Base-by-base conservation (phyloP, 2,113 vertebrate genomes). In the Neoarius graeffei region DNA sequence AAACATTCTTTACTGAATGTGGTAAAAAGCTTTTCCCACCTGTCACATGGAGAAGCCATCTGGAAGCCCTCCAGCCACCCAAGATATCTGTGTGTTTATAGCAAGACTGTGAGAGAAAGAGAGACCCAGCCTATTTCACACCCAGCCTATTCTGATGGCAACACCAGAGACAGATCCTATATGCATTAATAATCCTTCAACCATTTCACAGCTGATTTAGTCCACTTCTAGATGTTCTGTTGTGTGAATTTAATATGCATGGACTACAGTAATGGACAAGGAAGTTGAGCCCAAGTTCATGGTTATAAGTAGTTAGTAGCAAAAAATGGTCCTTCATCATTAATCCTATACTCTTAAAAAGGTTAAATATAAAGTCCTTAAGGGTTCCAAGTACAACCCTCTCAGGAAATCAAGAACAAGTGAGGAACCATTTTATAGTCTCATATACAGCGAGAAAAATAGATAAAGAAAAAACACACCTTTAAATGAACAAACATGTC, bases 41-140 rank as follows among this genome's bases (percentile, higher is more conserved):
- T 94, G 56, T 74, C 25, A 93, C 83, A 92, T 94, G 93, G 91
- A 83, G 93, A 94, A 94, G 84, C 91, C 90, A 93, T 93, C 88
- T 81, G 86, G 88, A 86, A 19, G n/a, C 88, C 50, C 71, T 91
- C 86, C 91, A 93, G 86, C 88, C 82, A 52, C 57, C 81, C 82
- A 87, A 80, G 83, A 91, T 92, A 88, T 87, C 86, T 91, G 88
- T 93, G 90, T 93, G 90, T 93, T 92, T 92, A 86, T 91, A 90
- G 90, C 91, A 88, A 89, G 84, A 89, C 79, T 59, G 81, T 17
- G 66, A 54, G 69, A 89, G 25, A 60, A 86, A 74, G 30, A 67
- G 48, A 64, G 76, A 42, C 15, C 9, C 57, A n/a, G 56, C 62
- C 19, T 56, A 17, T 27, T 42, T 66, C 11, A 86, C 64, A 10